phyloP scores from a whole-genome alignment of 2,888 invertebrate species.

The Tiliacea citrago region DNA sequence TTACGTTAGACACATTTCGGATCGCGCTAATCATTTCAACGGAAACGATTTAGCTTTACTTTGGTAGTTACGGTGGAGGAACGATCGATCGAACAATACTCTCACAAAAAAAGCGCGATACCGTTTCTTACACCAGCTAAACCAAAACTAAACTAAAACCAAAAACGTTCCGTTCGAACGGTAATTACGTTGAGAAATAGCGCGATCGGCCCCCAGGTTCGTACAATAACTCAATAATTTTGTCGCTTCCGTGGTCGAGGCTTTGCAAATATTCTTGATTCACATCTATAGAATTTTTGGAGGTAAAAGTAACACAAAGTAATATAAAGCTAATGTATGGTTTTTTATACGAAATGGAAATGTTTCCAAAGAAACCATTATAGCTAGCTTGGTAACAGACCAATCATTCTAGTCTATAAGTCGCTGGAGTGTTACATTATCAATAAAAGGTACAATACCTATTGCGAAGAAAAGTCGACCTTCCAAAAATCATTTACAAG shows the following conservation, averaged over 20 bases:
- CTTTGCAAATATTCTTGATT: slow-evolving; percentile 9
- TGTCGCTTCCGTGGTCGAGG: neutral
- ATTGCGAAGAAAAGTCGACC: neutral
- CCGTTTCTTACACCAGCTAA: no score
- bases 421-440: neutral
- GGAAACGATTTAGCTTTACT: no score
- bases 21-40: no score
- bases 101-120: no score
- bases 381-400: neutral
- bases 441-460: neutral
- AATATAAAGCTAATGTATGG: neutral
- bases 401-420: slow-evolving; percentile 1
- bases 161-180: no score
- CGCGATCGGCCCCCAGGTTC: no score
- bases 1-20: no score
- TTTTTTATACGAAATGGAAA: slow-evolving; percentile 1
- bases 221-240: neutral
- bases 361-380: neutral
- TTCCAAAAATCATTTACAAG: slow-evolving; percentile 1
- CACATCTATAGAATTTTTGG: neutral
- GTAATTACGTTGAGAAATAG: no score
- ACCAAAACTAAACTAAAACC: no score
- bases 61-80: no score
- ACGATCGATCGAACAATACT: no score
- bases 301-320: neutral